Percentiles rank a stretch among this genome's conserved stretches.
phyloP scores from a whole-genome alignment of 2,113 vertebrate genomes.

The Psittacus erithacus region DNA sequence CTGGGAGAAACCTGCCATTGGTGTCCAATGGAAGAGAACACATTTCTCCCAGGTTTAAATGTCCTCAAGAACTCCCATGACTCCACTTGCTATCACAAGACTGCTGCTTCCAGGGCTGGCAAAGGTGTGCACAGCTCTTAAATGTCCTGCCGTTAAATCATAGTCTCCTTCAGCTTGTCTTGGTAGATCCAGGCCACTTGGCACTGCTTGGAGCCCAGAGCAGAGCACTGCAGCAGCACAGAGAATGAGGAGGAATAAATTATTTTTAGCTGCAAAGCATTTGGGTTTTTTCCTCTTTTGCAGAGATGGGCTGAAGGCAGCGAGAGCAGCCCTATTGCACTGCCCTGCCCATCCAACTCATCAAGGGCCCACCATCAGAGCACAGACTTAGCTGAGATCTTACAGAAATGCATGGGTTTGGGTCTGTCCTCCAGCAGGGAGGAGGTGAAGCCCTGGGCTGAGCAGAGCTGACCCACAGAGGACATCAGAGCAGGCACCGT shows the following conservation, averaged over 20 bases:
- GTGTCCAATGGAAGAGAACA: neutral
- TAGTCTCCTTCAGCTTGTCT: neutral
- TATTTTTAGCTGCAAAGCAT: neutral
- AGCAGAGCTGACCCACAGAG: neutral
- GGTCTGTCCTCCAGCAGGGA: neutral
- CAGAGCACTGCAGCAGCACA: neutral
- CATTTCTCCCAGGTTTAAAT: neutral
- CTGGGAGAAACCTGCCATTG: neutral
- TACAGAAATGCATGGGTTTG: neutral
- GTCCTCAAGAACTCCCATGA: neutral
- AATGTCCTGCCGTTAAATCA: neutral
- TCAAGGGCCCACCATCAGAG: neutral
- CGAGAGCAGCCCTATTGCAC: neutral
- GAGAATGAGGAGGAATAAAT: neutral
- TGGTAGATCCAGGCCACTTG: neutral
- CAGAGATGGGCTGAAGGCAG: neutral
- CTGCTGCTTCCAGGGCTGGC: neutral
- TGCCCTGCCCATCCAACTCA: neutral
- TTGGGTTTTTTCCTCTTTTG: neutral
- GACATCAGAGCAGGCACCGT: neutral
- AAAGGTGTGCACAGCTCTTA: neutral
- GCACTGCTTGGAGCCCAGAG: neutral
- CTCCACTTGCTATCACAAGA: neutral
- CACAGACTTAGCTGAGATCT: neutral
- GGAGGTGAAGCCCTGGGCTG: neutral